Evolutionary conservation across 2,113 vertebrate genomes (phyloP).

Genomic region (Prinia subflava): DNA sequence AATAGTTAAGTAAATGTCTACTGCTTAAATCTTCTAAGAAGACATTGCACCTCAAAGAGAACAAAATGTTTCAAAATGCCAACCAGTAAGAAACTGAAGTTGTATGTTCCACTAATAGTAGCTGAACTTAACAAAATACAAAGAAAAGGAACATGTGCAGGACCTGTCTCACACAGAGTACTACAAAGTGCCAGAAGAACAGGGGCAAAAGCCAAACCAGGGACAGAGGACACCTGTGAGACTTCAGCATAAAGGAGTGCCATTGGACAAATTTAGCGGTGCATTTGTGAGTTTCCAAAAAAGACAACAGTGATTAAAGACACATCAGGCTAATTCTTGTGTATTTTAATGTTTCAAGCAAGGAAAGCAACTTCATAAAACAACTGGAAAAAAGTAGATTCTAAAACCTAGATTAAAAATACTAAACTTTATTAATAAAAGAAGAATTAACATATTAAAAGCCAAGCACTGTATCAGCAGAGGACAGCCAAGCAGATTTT

Average conservation of each 20-base stretch:
- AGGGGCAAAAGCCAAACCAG: not conserved
- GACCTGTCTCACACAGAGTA: not conserved
- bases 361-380: not conserved
- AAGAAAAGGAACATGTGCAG: not conserved
- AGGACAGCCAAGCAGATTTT: not conserved
- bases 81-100: not conserved
- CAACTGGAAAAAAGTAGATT: not conserved
- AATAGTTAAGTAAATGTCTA: not conserved
- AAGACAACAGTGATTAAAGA: not conserved
- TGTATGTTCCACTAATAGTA: not conserved
- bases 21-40: not conserved
- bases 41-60: not conserved
- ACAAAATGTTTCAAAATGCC: not conserved
- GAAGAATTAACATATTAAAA: not conserved
- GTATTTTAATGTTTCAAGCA: not conserved
- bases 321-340: not conserved
- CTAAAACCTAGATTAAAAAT: not conserved
- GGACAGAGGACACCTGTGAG: not conserved
- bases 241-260: not conserved
- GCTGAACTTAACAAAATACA: not conserved
- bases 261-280: not conserved
- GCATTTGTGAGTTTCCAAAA: not conserved
- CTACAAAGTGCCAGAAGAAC: not conserved
- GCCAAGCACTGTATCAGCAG: not conserved
- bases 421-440: not conserved